Base-by-base conservation (phyloP, 2,113 vertebrate genomes). In the Hippocampus mohnikei region DNA sequence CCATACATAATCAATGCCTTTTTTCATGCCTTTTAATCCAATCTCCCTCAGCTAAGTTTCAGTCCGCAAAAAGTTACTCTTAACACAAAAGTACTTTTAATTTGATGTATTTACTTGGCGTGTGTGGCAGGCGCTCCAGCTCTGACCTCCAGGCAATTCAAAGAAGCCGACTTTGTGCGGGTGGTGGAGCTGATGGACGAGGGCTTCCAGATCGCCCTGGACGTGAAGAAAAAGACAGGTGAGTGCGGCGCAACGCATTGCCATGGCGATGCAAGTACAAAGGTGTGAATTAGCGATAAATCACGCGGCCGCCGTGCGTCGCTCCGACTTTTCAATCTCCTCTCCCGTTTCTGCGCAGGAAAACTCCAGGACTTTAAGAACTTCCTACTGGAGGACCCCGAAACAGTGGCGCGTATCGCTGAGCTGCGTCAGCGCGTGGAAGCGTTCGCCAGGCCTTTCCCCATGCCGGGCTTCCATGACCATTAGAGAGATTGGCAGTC, bases 151-250 rank as follows among this genome's bases (percentile, higher is more conserved):
- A 92, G 97, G 23, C 93, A 93, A 42, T 97, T 98, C 76, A 91
- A 87, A 0, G 97, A 98, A 80, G 89, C 93, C 0, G 95, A 98
- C 80, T 98, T 98, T 84, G 91, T 93, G 64, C 91, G 91, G 50
- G 97, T 98, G 0, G 97, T 98, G 40, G 93, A 92, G 46, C 97
- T 96, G 80, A 93, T 98, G 0, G 95, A 98, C 0, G 94, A 98
- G 82, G 97, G 95, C 25, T 95, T 98, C 68, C 15, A 76, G 7
- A 94, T 99, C 23, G 95, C 93, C 18, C 81, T 97, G 84, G 94
- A 96, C 3, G 95, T 96, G 85, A 99, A 97, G 92, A 94, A 91
- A 73, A 98, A 96, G 84, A 98, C 96, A 13, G 88, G 96, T 96
- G 83, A 94, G 84, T 50, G 40, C 41, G 6, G 18, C 10, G n/a